phyloP scores from a whole-genome alignment of 2,113 vertebrate species.

The Chlorocebus sabaeus region DNA sequence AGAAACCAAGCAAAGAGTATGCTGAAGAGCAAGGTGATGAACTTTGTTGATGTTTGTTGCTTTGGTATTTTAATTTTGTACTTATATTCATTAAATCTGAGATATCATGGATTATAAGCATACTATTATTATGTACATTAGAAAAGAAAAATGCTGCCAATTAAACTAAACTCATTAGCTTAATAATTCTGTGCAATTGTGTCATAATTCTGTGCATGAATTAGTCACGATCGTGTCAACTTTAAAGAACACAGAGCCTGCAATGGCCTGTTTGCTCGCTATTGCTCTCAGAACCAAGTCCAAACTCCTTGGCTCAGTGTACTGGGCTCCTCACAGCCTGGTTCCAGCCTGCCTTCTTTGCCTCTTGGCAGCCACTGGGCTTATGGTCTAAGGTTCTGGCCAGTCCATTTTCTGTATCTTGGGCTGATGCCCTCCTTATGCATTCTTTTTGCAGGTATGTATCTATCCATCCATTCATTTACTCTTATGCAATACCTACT shows the following conservation, averaged over 20 bases:
- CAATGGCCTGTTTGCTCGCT: not conserved
- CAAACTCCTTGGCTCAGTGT: not conserved
- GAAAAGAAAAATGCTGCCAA: not conserved
- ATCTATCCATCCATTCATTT: not conserved
- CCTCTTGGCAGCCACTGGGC: not conserved
- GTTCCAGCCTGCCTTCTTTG: not conserved
- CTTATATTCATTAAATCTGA: not conserved
- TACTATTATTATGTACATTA: not conserved
- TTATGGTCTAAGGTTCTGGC: not conserved
- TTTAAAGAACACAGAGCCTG: not conserved
- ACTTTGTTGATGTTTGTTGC: not conserved
- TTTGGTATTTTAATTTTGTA: slow-evolving; percentile 7
- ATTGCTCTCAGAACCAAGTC: not conserved
- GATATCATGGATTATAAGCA: not conserved
- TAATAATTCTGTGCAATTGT: slow-evolving; percentile 10
- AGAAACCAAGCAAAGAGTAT: not conserved
- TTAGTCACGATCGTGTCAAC: not conserved
- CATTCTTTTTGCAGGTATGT: not conserved
- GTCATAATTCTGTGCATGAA: not conserved
- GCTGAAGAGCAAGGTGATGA: not conserved
- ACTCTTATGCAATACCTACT: not conserved
- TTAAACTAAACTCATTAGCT: not conserved
- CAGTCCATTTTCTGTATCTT: not conserved
- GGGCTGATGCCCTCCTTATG: not conserved
- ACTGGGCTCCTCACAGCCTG: not conserved